Evolutionary conservation across 2,113 vertebrate genomes (phyloP).

Genomic region (Pangasianodon gigas): DNA sequence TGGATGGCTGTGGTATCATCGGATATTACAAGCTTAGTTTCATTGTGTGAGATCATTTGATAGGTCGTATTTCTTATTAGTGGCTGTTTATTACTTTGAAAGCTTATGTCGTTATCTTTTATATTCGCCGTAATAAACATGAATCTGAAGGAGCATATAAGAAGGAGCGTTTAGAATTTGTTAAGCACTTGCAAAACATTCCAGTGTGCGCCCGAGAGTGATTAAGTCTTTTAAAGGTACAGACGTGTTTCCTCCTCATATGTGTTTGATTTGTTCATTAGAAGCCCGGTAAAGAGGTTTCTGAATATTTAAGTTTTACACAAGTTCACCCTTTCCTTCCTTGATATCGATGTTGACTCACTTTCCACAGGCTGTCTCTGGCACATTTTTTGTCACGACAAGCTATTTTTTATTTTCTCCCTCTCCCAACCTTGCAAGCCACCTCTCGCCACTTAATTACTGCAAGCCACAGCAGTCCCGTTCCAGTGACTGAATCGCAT

Average conservation of each 20-base stretch:
- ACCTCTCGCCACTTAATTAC: slow-evolving; percentile 70
- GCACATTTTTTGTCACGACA: slow-evolving; percentile 61
- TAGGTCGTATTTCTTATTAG: not conserved
- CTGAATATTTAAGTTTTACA: not conserved
- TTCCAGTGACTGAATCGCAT: slow-evolving; percentile 71
- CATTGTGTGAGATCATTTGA: not conserved
- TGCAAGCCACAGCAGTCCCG: slow-evolving; percentile 67
- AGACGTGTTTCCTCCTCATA: slow-evolving; percentile 18
- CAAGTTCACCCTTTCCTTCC: slow-evolving; percentile 21
- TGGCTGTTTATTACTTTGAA: not conserved
- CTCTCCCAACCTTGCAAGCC: slow-evolving; percentile 60
- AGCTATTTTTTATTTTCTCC: slow-evolving; percentile 41
- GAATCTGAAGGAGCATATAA: not conserved
- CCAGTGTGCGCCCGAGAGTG: not conserved
- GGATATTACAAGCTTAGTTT: not conserved
- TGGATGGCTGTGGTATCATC: not conserved
- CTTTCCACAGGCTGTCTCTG: slow-evolving; percentile 31
- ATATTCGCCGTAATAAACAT: not conserved
- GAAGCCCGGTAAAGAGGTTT: slow-evolving; percentile 14
- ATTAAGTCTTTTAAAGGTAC: slow-evolving; percentile 22
- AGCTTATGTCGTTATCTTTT: not conserved
- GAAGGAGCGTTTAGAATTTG: slow-evolving; percentile 52
- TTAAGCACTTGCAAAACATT: not conserved
- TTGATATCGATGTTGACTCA: slow-evolving; percentile 28
- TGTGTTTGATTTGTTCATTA: slow-evolving; percentile 39